Base-by-base conservation (phyloP, 2,113 vertebrate species). In the Butorides virescens region DNA sequence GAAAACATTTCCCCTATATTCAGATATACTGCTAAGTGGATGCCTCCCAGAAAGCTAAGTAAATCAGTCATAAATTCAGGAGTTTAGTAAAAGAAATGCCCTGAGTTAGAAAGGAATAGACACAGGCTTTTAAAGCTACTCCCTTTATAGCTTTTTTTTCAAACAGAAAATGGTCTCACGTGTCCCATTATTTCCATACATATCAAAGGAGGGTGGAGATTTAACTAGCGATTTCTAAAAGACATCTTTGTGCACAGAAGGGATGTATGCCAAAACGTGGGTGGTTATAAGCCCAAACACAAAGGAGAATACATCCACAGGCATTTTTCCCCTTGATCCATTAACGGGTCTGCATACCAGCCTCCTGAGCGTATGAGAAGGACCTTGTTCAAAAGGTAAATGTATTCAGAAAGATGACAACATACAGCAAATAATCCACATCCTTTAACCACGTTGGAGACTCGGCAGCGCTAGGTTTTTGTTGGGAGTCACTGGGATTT, bases 191-290 rank as follows among this genome's bases (percentile, higher is more conserved):
- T 97, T 97, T 92, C 97, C 96, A 96, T 96, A 95, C 91, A 92
- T 96, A 95, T 97, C 97, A 96, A 97, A 96, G 94, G 89, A 95
- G 97, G 96, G 95, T 94, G 95, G 97, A 95, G 96, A 96, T 91
- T 93, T 91, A 91, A 95, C 86, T 65, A 93, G 91, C 16, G 12
- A 93, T 95, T 96, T 91, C 97, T 97, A 95, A 97, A 97, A 97
- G 96, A 87, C 94, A 93, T 97, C 97, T 97, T 97, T 97, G 97
- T 97, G 95, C 94, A 86, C 66, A 91, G 95, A 88, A 95, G 95
- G 96, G 96, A 95, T 46, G 84, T 81, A 92, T 97, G 97, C 97
- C 97, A 97, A 91, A 95, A 91, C 26, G 97, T 97, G 97, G 97
- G 97, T 97, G 97, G 97, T 90, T 96, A 73, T 96, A 95, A 96